Conservation (phyloP, 2,113 vertebrate species). For the Syngnathoides biaculeatus region DNA sequence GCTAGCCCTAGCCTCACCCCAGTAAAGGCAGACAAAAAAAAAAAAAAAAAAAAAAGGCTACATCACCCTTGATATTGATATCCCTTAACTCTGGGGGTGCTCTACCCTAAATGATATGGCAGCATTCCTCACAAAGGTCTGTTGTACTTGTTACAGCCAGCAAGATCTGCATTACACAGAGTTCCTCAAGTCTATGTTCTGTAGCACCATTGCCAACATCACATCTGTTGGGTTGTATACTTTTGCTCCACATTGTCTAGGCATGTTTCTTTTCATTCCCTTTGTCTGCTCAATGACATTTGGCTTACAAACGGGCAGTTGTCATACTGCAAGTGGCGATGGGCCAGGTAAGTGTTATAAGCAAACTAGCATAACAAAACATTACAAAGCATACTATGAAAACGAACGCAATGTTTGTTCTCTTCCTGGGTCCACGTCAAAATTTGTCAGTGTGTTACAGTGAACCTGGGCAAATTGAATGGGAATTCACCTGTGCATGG, state of each 20-base stretch:
- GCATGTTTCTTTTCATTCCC: slow-evolving; percentile 63
- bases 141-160: slow-evolving; percentile 43
- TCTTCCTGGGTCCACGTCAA: slow-evolving; percentile 1
- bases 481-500: too few species aligned
- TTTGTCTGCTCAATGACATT: slow-evolving; percentile 52
- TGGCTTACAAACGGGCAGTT: slow-evolving; percentile 33
- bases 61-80: slow-evolving; percentile 65
- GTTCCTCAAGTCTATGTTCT: slow-evolving; percentile 45
- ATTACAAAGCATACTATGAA: slow-evolving; percentile 21
- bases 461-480: too few species aligned
- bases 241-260: slow-evolving; percentile 58
- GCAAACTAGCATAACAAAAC: slow-evolving; percentile 36
- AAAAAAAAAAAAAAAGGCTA: slow-evolving; percentile 33
- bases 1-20: slow-evolving; percentile 60
- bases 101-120: slow-evolving; percentile 57
- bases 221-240: slow-evolving; percentile 63
- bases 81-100: slow-evolving; percentile 58
- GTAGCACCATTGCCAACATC: slow-evolving; percentile 36
- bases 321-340: slow-evolving; percentile 43
- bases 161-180: slow-evolving; percentile 58
- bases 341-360: slow-evolving; percentile 46
- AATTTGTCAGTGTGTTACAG: too few species aligned
- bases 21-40: slow-evolving; percentile 57
- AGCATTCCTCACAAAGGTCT: slow-evolving; percentile 57
- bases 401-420: slow-evolving; percentile 1